Conservation (phyloP, 1,140 invertebrate genomes). For the Calosoma granatense region DNA sequence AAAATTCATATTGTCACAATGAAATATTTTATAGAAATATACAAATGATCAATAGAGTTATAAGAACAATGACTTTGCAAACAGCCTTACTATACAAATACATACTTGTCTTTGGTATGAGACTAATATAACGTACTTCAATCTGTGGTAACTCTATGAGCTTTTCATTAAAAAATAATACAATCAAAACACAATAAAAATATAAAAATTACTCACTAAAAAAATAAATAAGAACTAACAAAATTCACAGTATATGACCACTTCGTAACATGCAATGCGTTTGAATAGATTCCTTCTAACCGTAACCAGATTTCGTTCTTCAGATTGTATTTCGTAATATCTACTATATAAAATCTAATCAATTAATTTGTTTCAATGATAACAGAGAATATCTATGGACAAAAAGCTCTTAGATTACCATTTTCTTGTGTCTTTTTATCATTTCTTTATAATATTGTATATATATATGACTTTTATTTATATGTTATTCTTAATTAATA, state of each 20-base stretch:
- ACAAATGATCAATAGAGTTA: background rate
- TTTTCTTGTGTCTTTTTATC: background rate
- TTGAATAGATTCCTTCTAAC: no score
- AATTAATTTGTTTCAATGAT: background rate
- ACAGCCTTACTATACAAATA: background rate
- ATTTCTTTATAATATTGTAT: background rate
- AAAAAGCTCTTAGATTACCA: background rate
- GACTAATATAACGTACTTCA: background rate
- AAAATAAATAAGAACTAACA: background rate
- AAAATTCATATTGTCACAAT: no score
- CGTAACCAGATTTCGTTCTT: no score
- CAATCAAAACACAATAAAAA: background rate
- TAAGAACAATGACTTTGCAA: background rate
- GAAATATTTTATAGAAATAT: no score
- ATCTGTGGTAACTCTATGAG: conserved; percentile 4
- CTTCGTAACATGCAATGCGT: background rate
- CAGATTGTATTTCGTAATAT: background rate
- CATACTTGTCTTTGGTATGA: conserved; percentile 1
- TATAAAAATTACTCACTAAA: background rate
- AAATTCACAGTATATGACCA: background rate
- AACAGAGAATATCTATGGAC: background rate
- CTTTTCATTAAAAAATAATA: background rate
- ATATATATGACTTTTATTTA: background rate
- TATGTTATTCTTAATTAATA: background rate
- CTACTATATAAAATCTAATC: background rate